Percentiles rank a stretch among this genome's conserved stretches.
Evolutionary conservation across 2,797 vertebrate species (phyloP).

Genomic region (Gephyroberyx darwinii): DNA sequence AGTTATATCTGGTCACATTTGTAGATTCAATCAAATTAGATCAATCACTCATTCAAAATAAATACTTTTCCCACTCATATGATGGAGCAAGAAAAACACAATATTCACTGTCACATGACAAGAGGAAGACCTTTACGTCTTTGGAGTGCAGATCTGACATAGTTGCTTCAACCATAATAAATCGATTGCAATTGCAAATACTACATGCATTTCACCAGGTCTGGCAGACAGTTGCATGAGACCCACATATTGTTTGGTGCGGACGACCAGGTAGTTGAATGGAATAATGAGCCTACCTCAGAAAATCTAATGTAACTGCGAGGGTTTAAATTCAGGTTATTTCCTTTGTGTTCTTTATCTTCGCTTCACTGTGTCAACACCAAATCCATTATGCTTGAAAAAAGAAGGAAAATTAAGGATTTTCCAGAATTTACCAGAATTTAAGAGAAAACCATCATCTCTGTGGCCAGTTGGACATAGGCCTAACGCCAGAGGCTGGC

Average conservation of each 20-base stretch:
- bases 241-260: background rate
- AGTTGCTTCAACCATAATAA: background rate
- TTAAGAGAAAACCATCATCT: background rate
- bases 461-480: conserved; percentile 11
- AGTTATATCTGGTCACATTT: background rate
- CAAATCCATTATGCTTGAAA: background rate
- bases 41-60: background rate
- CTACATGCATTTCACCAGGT: too few species aligned
- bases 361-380: background rate
- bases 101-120: background rate
- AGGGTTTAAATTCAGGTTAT: background rate
- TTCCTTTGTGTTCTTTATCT: background rate
- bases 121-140: background rate
- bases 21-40: background rate
- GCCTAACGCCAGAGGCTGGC: conserved; percentile 22
- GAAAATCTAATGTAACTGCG: background rate
- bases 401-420: background rate
- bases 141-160: background rate
- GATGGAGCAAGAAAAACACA: background rate
- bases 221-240: too few species aligned
- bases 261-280: background rate
- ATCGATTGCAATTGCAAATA: background rate
- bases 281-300: background rate
- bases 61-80: too few species aligned
- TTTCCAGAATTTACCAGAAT: conserved; percentile 40